Percentiles rank a stretch among this genome's conserved stretches.
Evolutionary conservation across 2,113 vertebrate genomes (phyloP).

Genomic region (Larimichthys polyactis): DNA sequence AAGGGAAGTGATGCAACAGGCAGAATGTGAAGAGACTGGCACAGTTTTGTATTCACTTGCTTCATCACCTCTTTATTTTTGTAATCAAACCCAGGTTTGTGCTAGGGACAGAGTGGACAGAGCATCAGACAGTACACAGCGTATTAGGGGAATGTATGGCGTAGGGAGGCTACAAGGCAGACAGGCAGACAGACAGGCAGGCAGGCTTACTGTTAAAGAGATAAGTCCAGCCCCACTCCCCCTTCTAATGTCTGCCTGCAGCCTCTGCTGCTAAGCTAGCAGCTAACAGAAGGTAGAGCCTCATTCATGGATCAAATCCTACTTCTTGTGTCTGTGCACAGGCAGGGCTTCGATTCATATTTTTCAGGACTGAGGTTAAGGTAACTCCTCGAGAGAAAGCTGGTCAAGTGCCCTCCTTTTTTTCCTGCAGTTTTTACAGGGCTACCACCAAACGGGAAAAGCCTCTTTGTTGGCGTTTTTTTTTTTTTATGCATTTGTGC

Average conservation of each 20-base stretch:
- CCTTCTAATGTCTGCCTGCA: conserved; percentile 43
- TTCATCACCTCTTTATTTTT: conserved; percentile 83
- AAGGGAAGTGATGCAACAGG: conserved; percentile 77
- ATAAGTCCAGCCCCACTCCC: conserved; percentile 49
- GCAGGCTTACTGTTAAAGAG: conserved; percentile 26
- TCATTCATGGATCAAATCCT: conserved; percentile 41
- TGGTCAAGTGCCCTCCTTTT: conserved; percentile 10
- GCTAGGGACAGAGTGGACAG: conserved; percentile 55
- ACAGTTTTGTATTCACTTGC: conserved; percentile 81
- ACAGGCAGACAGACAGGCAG: too few species aligned
- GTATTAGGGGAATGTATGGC: conserved; percentile 74
- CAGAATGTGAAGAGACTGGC: conserved; percentile 70
- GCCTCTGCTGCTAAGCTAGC: conserved; percentile 59
- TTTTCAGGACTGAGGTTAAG: conserved; percentile 51
- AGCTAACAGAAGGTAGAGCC: conserved; percentile 47
- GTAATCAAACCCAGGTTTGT: conserved; percentile 77
- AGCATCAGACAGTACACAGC: conserved; percentile 67
- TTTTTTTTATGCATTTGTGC: conserved; percentile 63
- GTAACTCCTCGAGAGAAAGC: conserved; percentile 47
- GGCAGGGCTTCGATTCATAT: conserved; percentile 39
- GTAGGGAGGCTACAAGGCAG: conserved; percentile 43
- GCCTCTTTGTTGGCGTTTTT: conserved; percentile 35
- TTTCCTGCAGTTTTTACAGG: conserved; percentile 56
- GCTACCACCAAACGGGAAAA: conserved; percentile 49
- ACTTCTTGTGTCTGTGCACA: conserved; percentile 24